These are phyloP conservation scores for Erynnis tages DNA, from an alignment of 2,888 invertebrate genomes.

Conservation along the genomic window DNA sequence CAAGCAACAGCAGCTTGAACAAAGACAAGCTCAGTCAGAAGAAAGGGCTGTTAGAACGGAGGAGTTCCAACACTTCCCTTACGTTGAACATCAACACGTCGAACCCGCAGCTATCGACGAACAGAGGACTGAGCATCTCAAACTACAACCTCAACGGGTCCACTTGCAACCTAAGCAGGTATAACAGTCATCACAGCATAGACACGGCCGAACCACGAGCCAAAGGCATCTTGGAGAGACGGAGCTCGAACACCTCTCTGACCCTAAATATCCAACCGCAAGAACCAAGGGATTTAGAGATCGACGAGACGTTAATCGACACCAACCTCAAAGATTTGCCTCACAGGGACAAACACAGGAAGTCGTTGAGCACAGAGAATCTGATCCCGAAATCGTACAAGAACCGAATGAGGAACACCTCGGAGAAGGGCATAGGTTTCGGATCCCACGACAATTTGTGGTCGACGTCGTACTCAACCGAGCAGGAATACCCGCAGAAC, in stretches of 20 bases:
- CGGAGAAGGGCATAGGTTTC: conserved; percentile 58
- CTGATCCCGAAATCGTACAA: conserved; percentile 77
- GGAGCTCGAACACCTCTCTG: conserved; percentile 91
- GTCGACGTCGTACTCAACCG: conserved; percentile 63
- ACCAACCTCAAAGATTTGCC: conserved; percentile 60
- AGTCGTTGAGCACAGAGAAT: conserved; percentile 84
- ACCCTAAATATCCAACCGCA: conserved; percentile 82
- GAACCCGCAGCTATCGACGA: conserved; percentile 70
- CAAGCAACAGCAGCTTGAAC: conserved; percentile 80
- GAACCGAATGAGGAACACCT: conserved; percentile 56
- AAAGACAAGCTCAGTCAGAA: conserved; percentile 72
- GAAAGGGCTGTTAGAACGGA: conserved; percentile 89
- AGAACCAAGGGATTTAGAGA: conserved; percentile 71
- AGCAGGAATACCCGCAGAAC: conserved; percentile 64
- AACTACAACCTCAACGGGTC: conserved; percentile 78
- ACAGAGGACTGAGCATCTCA: conserved; percentile 71
- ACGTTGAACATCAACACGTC: conserved; percentile 82
- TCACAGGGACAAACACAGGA: conserved; percentile 70
- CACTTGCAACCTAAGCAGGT: conserved; percentile 71
- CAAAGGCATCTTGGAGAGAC: conserved; percentile 86
- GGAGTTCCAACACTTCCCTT: conserved; percentile 93
- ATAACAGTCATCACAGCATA: conserved; percentile 75
- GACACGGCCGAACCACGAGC: conserved; percentile 60
- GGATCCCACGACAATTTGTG: conserved; percentile 78
- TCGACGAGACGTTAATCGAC: conserved; percentile 65